Evolutionary conservation across 2,888 invertebrate species (phyloP).

Genomic region (Scotopteryx bipunctaria): DNA sequence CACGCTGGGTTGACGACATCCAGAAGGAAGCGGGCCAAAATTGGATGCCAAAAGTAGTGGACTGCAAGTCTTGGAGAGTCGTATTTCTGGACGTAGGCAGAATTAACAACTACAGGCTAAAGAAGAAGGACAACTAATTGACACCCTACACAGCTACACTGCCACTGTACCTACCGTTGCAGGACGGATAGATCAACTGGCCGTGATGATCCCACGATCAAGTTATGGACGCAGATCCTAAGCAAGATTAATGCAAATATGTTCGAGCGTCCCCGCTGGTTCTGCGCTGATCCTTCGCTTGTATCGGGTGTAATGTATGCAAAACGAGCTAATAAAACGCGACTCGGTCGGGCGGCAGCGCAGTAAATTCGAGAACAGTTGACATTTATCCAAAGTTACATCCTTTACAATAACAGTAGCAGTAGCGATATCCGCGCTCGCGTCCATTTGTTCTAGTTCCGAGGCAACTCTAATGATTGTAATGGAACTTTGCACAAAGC

Average conservation of each 20-base stretch:
- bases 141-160: too few species aligned
- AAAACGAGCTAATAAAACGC: slow-evolving; percentile 77
- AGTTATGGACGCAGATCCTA: too few species aligned
- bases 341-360: slow-evolving; percentile 61
- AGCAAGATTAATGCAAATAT: neutral
- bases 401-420: slow-evolving; percentile 79
- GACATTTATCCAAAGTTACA: slow-evolving; percentile 82
- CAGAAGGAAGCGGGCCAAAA: too few species aligned
- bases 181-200: too few species aligned
- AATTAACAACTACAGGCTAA: too few species aligned
- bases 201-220: too few species aligned
- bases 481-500: slow-evolving; percentile 67
- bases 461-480: slow-evolving; percentile 60
- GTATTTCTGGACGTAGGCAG: too few species aligned
- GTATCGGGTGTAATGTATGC: slow-evolving; percentile 71
- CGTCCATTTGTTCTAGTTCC: slow-evolving; percentile 77
- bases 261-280: neutral
- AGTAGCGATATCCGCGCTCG: slow-evolving; percentile 74
- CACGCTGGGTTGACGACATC: too few species aligned
- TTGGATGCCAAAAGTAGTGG: too few species aligned
- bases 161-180: too few species aligned
- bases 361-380: slow-evolving; percentile 77
- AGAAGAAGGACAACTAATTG: too few species aligned
- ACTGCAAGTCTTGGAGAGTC: too few species aligned
- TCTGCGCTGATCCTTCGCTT: slow-evolving; percentile 35